Percentiles rank a stretch among this genome's conserved stretches.
phyloP scores from a whole-genome alignment of 2,888 invertebrate genomes.

The Didymodactylos carnosus region DNA sequence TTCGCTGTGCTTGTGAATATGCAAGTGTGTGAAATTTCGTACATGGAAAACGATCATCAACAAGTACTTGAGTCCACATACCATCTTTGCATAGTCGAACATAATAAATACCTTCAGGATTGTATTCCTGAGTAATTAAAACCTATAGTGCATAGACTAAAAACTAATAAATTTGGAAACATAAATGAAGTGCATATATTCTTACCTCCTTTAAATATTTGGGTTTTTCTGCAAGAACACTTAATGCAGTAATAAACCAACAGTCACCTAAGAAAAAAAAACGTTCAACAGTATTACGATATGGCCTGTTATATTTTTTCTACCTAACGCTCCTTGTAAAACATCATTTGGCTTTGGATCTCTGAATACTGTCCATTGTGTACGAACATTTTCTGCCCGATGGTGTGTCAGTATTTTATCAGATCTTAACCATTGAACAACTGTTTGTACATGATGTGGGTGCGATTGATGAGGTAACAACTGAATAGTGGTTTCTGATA shows the following conservation, averaged over 20 bases:
- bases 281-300: too few species aligned
- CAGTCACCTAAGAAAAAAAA: neutral
- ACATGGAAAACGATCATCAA: conserved; percentile 87
- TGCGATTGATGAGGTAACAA: neutral
- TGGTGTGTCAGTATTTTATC: neutral
- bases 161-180: neutral
- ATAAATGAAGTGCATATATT: too few species aligned
- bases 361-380: conserved; percentile 8
- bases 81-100: conserved; percentile 76
- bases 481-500: neutral
- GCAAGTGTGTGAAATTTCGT: conserved; percentile 71
- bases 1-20: conserved; percentile 71
- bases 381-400: neutral
- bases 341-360: conserved; percentile 13
- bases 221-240: neutral
- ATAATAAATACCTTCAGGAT: conserved; percentile 37
- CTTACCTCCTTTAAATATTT: neutral
- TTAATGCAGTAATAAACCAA: neutral
- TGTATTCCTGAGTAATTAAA: conserved; percentile 7
- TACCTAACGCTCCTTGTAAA: conserved; percentile 6
- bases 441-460: neutral
- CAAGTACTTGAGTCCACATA: conserved; percentile 77
- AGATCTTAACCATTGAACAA: conserved; percentile 10
- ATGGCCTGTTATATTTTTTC: too few species aligned
- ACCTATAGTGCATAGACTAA: neutral